These are phyloP conservation scores for Athalia cordata DNA, from an alignment of 2,888 invertebrate genomes.

Conservation along the genomic window DNA sequence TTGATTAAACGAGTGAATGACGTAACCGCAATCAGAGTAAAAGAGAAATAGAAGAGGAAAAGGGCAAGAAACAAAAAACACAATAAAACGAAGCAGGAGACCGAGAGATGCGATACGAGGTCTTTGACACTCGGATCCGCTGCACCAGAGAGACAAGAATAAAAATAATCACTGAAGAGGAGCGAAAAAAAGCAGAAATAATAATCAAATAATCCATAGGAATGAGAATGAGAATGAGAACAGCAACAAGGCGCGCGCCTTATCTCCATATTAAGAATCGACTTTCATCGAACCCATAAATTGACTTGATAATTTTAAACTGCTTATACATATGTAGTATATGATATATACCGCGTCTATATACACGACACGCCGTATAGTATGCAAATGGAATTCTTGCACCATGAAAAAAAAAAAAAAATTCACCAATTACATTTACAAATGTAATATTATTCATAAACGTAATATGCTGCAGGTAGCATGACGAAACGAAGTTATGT, in stretches of 20 bases:
- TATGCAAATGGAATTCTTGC: neutral
- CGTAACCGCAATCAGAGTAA: conserved; percentile 3
- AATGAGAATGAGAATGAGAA: no score
- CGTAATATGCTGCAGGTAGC: no score
- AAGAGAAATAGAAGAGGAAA: neutral
- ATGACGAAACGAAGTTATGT: no score
- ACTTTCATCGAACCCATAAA: conserved; percentile 20
- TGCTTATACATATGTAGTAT: neutral
- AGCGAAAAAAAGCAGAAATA: no score
- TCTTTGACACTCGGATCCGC: no score
- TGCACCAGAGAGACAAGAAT: no score
- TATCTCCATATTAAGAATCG: neutral
- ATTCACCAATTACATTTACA: neutral
- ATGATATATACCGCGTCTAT: neutral
- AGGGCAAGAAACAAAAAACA: no score
- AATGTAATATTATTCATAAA: neutral
- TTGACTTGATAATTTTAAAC: neutral
- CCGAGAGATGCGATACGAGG: no score
- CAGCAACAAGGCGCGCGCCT: neutral
- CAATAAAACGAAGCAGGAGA: no score
- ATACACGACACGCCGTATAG: no score
- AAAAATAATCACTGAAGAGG: no score
- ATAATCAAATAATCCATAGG: no score
- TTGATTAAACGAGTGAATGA: conserved; percentile 3
- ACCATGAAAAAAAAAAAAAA: neutral